phyloP scores from a whole-genome alignment of 2,888 invertebrate species.

The Pardosa pseudoannulata region DNA sequence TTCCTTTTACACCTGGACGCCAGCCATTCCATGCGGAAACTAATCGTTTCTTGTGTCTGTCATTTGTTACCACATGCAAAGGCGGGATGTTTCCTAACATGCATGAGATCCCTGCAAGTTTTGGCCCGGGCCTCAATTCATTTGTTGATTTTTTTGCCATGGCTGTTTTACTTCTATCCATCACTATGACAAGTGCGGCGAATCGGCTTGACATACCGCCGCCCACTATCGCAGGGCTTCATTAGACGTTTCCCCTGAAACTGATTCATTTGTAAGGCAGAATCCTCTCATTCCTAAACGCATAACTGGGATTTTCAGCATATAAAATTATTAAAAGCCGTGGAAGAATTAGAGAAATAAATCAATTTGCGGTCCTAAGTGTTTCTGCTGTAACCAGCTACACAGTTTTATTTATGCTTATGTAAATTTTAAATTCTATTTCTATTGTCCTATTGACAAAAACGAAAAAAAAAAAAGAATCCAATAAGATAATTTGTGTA shows the following conservation, averaged over 20 bases:
- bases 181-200: slow-evolving; percentile 50
- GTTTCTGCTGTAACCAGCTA: too few relatives aligned
- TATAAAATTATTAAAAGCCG: too few relatives aligned
- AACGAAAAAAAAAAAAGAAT: too few relatives aligned
- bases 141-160: slow-evolving; percentile 30
- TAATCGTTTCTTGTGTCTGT: slow-evolving; percentile 19
- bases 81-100: background rate
- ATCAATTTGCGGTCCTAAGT: too few relatives aligned
- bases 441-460: too few relatives aligned
- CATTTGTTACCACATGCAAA: slow-evolving; percentile 27
- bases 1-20: slow-evolving; percentile 20
- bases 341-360: too few relatives aligned
- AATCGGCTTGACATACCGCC: slow-evolving; percentile 54
- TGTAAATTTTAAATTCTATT: too few relatives aligned
- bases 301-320: too few relatives aligned
- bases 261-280: background rate
- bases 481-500: too few relatives aligned
- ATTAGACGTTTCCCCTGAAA: slow-evolving; percentile 1
- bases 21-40: slow-evolving; percentile 14
- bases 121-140: slow-evolving; percentile 25
- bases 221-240: slow-evolving; percentile 44
- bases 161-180: slow-evolving; percentile 41
- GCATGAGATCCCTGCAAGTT: slow-evolving; percentile 16
- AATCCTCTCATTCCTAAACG: background rate
- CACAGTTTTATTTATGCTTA: too few relatives aligned